Percentiles rank a stretch among this genome's conserved stretches.
These are phyloP conservation scores for Cottoperca gobio DNA, from an alignment of 2,797 vertebrate species.

Conservation along the genomic window DNA sequence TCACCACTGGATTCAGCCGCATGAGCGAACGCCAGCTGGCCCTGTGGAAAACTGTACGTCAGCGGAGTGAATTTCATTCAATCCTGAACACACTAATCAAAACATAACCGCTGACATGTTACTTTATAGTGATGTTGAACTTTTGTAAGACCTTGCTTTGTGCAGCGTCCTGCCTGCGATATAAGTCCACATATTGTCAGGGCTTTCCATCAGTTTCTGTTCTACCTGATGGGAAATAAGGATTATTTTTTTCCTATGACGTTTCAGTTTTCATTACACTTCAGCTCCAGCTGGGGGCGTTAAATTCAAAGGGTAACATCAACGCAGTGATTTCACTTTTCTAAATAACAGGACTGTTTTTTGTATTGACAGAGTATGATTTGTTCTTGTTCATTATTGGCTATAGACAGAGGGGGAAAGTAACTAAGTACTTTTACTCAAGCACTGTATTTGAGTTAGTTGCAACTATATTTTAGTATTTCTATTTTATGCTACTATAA, in stretches of 20 bases:
- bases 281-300: slow-evolving; percentile 55
- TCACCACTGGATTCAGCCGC: slow-evolving; percentile 99
- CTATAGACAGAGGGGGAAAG: too few relatives aligned
- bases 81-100: slow-evolving; percentile 9
- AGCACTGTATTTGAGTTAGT: too few relatives aligned
- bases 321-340: background rate
- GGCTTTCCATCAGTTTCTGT: background rate
- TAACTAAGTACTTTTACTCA: too few relatives aligned
- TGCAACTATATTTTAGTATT: too few relatives aligned
- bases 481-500: too few relatives aligned
- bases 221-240: background rate
- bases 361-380: background rate
- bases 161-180: background rate
- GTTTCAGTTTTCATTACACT: background rate
- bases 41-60: slow-evolving; percentile 94
- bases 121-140: too few relatives aligned
- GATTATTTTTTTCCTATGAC: too few relatives aligned
- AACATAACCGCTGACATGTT: slow-evolving; percentile 9
- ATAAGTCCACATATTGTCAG: background rate
- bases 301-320: slow-evolving; percentile 21
- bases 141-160: background rate
- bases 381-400: background rate
- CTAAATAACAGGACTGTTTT: background rate
- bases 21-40: slow-evolving; percentile 99
- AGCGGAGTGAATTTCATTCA: background rate